Evolutionary conservation across 1,140 invertebrate genomes (phyloP), one percentile per base, ranked within the genome.

Genomic region (Campodea augens): DNA sequence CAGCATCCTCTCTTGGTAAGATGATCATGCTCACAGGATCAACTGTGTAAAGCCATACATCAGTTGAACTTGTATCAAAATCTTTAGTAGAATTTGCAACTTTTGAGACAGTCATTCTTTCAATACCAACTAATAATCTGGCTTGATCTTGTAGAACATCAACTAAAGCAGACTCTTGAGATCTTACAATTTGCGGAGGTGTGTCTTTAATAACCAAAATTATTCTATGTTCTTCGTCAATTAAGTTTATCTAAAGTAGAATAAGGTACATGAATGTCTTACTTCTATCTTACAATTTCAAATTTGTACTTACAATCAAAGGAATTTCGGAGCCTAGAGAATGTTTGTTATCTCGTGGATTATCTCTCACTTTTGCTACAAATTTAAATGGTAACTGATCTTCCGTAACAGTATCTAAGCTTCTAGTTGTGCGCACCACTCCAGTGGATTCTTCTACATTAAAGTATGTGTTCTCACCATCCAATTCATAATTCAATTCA

Each of bases 41-140:
- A 18, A 90, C 68, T 0, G 79, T 67, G 51, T 88, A 89, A 57
- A 90, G 78, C 81, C 82, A 88, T 2, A 89, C 69, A 54, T 88
- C 83, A 0, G 84, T 86, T 5, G 77, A 79, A n/a, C 71, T 65
- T 0, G 70, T 63, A 58, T 84, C 79, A 15, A 66, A 72, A 51
- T 82, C 74, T 4, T 87, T 58, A 0, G 78, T 81, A 4, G 76
- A 75, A 57, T 86, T 87, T 45, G 72, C 69, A 21, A 71, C 70
- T 51, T 80, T 74, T 36, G 75, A 70, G 4, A 73, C 67, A 2
- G 75, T 74, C 13, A 89, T 66, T 49, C 77, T 79, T 52, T 89
- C 83, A 25, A 88, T 69, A 1, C 81, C 81, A 5, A 82, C 73
- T 2, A 87, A 65, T 4, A 87, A 55, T 1, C 75, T 77, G 1